Evolutionary conservation across 1,140 invertebrate species (phyloP).

Genomic region (Andrena cerasifolii): DNA sequence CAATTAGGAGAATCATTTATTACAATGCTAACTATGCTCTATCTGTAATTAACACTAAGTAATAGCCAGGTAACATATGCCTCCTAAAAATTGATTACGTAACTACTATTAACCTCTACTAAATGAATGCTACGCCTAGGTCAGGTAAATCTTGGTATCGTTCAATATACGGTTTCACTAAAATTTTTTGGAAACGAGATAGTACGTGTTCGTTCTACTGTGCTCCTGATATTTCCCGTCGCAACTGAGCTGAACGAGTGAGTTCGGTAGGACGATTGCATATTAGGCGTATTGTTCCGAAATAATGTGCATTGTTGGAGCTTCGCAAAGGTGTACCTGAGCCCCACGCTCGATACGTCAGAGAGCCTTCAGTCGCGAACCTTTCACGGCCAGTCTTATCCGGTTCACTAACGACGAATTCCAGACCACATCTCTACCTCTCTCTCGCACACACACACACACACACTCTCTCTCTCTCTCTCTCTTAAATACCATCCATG

Average conservation of each 20-base stretch:
- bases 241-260: not conserved
- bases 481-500: not conserved
- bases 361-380: not conserved
- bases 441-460: too few species aligned
- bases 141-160: slow-evolving; percentile 17
- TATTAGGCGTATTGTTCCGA: not conserved
- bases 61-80: not conserved
- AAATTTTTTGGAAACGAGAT: not conserved
- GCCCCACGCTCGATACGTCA: not conserved
- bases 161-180: not conserved
- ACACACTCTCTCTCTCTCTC: too few species aligned
- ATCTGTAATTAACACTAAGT: not conserved
- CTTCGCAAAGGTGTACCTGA: slow-evolving; percentile 17
- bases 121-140: slow-evolving; percentile 14
- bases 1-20: not conserved
- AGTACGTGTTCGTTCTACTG: not conserved
- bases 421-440: not conserved
- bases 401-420: not conserved
- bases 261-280: not conserved
- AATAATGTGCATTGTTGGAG: slow-evolving; percentile 11
- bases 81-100: slow-evolving; percentile 37
- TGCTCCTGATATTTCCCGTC: not conserved
- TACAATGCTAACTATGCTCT: not conserved
- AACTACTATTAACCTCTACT: slow-evolving; percentile 24
- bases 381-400: not conserved